Evolutionary conservation across 1,140 invertebrate species (phyloP), one percentile per base, ranked within the genome.

Genomic region (Tetraneura akinire): DNA sequence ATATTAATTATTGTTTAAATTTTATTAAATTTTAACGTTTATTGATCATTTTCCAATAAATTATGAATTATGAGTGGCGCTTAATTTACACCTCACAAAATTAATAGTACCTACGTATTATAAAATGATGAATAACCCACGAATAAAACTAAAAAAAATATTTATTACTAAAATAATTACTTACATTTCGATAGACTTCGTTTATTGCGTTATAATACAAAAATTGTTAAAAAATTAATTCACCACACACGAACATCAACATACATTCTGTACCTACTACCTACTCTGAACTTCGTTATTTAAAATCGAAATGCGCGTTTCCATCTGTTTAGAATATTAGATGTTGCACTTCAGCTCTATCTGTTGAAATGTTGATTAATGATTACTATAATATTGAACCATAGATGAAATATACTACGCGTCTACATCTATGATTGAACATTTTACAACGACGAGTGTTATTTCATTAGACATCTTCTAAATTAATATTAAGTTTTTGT

Each of bases 301-400:
- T 32, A 21, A 37, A 68, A 42, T 21, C 32, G 37, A 42, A 23
- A n/a, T 62, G 26, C 16, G 64, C n/a, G n/a, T n/a, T 42, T 66
- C n/a, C 62, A 21, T 45, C 37, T n/a, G 37, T 68, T 66, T 45
- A 2, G 11, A 8, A 1, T 64, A 9, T 68, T n/a, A n/a, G n/a
- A 14, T 68, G 13, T 68, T 68, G 64, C 10, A 42, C 64, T 45
- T 68, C 37, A 68, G 37, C 64, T 68, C 64, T 68, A 32, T 68
- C 64, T 68, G 37, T 45, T 42, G 64, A 32, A 45, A 32, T 68
- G 37, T 45, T 42, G 64, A 68, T 23, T 6, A 68, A 3, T 45
- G 42, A 68, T 68, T 45, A n/a, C 13, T 32, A 32, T 1, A 37
- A 37, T 37, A 37, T 4, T 37, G n/a, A n/a, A n/a, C n/a, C n/a